Percentiles rank a stretch among this genome's conserved stretches.
Evolutionary conservation across 2,888 invertebrate species (phyloP).

Genomic region (Heliconius hortense): DNA sequence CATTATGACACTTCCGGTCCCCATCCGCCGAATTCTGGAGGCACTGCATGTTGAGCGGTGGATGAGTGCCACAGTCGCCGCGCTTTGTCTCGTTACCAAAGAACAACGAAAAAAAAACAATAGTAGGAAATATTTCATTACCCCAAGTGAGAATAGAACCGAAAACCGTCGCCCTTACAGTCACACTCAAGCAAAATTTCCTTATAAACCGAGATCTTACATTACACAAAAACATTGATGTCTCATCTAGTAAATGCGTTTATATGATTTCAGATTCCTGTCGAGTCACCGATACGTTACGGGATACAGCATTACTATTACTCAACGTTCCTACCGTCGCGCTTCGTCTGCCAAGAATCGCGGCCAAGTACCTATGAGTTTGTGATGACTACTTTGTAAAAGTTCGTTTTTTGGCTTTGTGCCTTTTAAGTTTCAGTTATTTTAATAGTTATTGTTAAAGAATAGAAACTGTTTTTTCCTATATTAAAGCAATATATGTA

Average conservation of each 20-base stretch:
- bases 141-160: too few species aligned
- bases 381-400: neutral
- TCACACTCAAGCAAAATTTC: neutral
- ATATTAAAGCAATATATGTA: neutral
- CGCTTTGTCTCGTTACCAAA: too few species aligned
- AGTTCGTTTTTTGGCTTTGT: neutral
- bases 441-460: neutral
- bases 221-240: neutral
- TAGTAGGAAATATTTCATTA: too few species aligned
- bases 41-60: neutral
- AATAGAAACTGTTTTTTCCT: neutral
- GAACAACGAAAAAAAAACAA: too few species aligned
- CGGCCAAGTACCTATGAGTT: conserved; percentile 17
- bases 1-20: neutral
- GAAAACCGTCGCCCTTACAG: too few species aligned
- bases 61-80: too few species aligned
- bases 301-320: conserved; percentile 27
- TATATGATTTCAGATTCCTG: conserved; percentile 3
- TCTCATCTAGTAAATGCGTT: conserved; percentile 17
- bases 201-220: neutral
- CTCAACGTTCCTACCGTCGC: conserved; percentile 19
- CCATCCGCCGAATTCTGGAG: neutral
- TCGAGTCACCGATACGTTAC: conserved; percentile 35
- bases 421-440: neutral
- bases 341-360: conserved; percentile 29